Percentiles rank a stretch among this genome's conserved stretches.
Conservation (phyloP, 2,113 vertebrate species). For the Muntiacus reevesi region DNA sequence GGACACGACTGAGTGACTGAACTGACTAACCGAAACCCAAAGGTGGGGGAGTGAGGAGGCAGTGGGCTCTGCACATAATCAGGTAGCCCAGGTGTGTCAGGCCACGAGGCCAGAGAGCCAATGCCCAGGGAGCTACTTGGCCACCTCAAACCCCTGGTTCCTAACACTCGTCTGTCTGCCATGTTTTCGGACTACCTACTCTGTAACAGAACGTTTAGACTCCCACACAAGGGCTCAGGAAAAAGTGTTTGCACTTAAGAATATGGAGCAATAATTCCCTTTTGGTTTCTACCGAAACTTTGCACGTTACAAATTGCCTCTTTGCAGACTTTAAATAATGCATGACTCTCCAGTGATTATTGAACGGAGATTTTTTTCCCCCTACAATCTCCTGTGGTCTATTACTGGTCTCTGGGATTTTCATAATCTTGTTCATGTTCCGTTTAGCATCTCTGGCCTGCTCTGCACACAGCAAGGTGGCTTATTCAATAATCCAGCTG, state of each 20-base stretch:
- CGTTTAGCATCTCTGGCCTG: neutral
- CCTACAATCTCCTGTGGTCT: neutral
- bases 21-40: neutral
- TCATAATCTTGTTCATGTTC: neutral
- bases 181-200: neutral
- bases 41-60: too few species aligned
- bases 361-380: neutral
- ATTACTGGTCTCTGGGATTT: neutral
- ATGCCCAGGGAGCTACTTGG: neutral
- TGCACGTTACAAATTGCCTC: slow-evolving; percentile 20
- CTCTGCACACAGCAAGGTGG: neutral
- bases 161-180: neutral
- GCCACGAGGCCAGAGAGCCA: neutral
- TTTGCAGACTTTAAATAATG: slow-evolving; percentile 34
- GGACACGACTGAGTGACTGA: neutral
- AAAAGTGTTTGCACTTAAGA: neutral
- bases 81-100: neutral
- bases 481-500: neutral
- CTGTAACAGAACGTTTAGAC: neutral
- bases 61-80: neutral
- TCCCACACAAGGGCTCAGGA: neutral
- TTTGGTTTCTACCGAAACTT: neutral
- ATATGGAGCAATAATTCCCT: neutral
- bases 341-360: neutral
- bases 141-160: neutral